These are phyloP conservation scores for Bungarus multicinctus DNA, from an alignment of 2,113 vertebrate genomes.

Conservation along the genomic window DNA sequence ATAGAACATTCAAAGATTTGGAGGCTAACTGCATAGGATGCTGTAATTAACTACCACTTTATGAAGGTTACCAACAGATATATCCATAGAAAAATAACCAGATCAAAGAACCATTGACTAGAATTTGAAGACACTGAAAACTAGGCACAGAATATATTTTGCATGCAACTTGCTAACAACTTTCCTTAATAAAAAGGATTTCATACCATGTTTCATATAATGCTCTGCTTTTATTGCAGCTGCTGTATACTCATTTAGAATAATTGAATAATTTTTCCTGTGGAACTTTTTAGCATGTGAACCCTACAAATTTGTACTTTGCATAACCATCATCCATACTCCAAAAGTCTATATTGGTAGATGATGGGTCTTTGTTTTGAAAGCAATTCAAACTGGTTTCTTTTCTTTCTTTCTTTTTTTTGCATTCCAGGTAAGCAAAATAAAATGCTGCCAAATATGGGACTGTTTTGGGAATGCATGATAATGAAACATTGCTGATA, in stretches of 20 bases:
- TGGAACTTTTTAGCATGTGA: background rate
- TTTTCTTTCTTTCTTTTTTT: background rate
- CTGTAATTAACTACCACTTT: slow-evolving; percentile 14
- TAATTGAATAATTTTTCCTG: background rate
- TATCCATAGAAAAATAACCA: background rate
- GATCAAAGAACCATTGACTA: background rate
- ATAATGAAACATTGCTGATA: background rate
- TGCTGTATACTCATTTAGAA: background rate
- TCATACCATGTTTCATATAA: background rate
- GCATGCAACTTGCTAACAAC: background rate
- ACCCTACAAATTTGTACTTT: background rate
- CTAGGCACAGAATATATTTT: background rate
- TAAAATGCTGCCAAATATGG: background rate
- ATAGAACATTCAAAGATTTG: background rate
- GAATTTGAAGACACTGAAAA: background rate
- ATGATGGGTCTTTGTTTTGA: background rate
- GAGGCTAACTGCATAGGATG: background rate
- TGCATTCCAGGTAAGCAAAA: background rate
- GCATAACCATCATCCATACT: background rate
- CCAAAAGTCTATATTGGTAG: background rate
- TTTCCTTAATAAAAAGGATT: background rate
- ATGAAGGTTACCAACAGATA: background rate
- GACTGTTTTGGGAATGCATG: background rate
- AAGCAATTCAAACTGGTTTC: background rate
- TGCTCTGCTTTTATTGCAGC: background rate